Evolutionary conservation across 2,113 vertebrate species (phyloP), one percentile per base, ranked within the genome.

Genomic region (Pseudonaja textilis): DNA sequence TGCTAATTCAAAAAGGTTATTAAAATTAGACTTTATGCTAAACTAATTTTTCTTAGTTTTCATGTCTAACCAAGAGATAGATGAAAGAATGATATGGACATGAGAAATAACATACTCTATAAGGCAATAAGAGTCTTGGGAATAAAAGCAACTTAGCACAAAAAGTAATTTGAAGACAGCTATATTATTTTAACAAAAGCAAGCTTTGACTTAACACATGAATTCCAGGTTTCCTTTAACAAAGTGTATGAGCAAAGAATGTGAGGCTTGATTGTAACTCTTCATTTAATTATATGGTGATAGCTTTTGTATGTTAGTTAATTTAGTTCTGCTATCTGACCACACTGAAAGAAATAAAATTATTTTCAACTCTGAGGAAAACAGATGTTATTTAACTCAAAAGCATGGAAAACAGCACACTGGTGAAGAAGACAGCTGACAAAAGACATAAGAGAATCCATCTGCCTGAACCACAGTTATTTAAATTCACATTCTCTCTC

Each of bases 101-200:
- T 92, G 45, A 87, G 61, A 42, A 25, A 29, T 61, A 92, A 54
- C 55, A 61, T 45, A 89, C 50, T 55, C 50, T 14, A 69, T 39
- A n/a, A 92, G 22, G 5, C 10, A 52, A n/a, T 29, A 50, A 29
- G 14, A 88, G n/a, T 26, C 39, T 52, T 50, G 1, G 10, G 0
- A 0, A 1, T 0, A 3, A n/a, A 1, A 47, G 86, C 3, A 0
- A 55, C 42, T 12, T 0, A 1, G 42, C 34, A 23, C 0, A 25
- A 1, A 85, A 54, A 34, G 11, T 11, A 0, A 5, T 20, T 0
- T 45, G 9, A 55, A 42, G 25, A 39, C 18, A 42, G 47, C 34
- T 56, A 20, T 6, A 4, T 59, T 0, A 1, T 16, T 23, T 1
- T 22, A 1, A 56, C 0, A 9, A 85, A 57, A 88, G n/a, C 0